phyloP scores from a whole-genome alignment of 2,888 invertebrate genomes.

The Scaeva pyrastri region DNA sequence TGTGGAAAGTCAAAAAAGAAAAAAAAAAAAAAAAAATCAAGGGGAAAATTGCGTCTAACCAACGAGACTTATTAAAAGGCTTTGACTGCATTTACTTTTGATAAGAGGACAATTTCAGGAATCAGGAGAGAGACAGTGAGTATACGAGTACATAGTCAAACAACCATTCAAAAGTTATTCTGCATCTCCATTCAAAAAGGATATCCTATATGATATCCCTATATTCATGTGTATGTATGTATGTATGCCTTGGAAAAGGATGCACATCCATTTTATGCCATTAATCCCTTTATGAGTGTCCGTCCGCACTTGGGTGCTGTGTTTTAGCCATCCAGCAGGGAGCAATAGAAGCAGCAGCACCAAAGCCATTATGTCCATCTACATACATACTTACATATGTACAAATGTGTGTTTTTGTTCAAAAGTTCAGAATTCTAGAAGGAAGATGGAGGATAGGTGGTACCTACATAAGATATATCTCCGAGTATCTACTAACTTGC shows the following conservation, averaged over 20 bases:
- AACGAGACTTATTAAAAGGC: slow-evolving; percentile 51
- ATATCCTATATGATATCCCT: slow-evolving; percentile 37
- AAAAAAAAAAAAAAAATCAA: slow-evolving; percentile 12
- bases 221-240: not conserved
- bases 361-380: slow-evolving; percentile 19
- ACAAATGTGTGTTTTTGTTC: not conserved
- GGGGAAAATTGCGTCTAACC: slow-evolving; percentile 45
- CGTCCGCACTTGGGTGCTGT: slow-evolving; percentile 19
- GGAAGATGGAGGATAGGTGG: not conserved
- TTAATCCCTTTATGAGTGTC: slow-evolving; percentile 65
- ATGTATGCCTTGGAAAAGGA: not conserved
- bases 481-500: too few relatives aligned
- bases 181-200: slow-evolving; percentile 37
- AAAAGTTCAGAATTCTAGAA: not conserved
- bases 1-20: not conserved
- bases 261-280: slow-evolving; percentile 51
- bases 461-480: not conserved
- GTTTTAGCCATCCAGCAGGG: slow-evolving; percentile 34
- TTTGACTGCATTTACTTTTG: slow-evolving; percentile 68
- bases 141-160: slow-evolving; percentile 53
- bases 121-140: not conserved
- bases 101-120: slow-evolving; percentile 63
- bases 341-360: not conserved
- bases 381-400: too few relatives aligned
- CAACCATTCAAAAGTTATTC: slow-evolving; percentile 65